Base-by-base conservation (phyloP, 2,888 invertebrate species). In the Teleogryllus oceanicus region DNA sequence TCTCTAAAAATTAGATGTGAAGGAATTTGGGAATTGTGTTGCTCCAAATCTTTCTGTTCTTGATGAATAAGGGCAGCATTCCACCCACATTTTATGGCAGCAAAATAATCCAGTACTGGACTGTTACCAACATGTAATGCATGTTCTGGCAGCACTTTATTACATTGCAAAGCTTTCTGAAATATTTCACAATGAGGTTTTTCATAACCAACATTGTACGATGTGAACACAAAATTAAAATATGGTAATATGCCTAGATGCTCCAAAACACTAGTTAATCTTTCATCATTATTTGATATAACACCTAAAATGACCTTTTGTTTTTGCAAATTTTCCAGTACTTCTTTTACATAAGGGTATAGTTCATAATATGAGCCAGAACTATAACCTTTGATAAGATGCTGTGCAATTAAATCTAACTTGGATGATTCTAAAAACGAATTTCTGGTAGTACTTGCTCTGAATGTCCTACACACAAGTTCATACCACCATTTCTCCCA, bases 401-500 rank as follows among this genome's bases (percentile, higher is more conserved):
- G n/a, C 5, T 37, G 5, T 49, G 77, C 77, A n/a, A 77, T 49
- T 13, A n/a, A 10, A 13, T 50, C n/a, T n/a, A 50, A 49, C 20
- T 50, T 77, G 5, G 11, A 11, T 12, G 37, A 11, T 16, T 50
- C 50, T n/a, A 49, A 18, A 18, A 49, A 12, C 2, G 37, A n/a
- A 18, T 49, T 49, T n/a, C 10, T 77, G 37, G 37, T 8, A 10
- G 13, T 16, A 49, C n/a, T 16, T 16, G n/a, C n/a, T 50, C 20
- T 37, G n/a, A 77, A 50, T 5, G 50, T 50, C 13, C 49, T 11
- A n/a, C n/a, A n/a, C 11, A 77, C 77, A n/a, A 77, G 50, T 49
- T 77, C 77, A 12, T 50, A 18, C 77, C 77, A 77, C 77, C 77
- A 77, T 11, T 37, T 77, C 49, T 77, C 77, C 77, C 77, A 77